Base-by-base conservation (phyloP, 1,140 invertebrate species). In the Aphaenogaster ashmeadi region DNA sequence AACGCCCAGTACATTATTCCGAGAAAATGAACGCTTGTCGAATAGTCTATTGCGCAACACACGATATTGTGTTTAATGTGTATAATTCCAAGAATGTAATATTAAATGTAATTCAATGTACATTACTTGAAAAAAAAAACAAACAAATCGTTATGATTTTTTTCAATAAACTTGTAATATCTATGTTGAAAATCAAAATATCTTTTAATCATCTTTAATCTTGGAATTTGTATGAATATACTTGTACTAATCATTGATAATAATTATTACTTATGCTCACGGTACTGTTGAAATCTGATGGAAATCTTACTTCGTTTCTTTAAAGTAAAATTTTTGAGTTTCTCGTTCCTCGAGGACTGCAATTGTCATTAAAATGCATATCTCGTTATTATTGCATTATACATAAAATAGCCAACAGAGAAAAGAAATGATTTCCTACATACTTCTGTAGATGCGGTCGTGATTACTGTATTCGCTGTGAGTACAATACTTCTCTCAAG, bases 71-170 rank as follows among this genome's bases (percentile, higher is more conserved):
- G 80, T 93, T 94, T 91, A 69, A 27, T 91, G 80, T 93, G 91
- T 95, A 94, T 89, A 93, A 94, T 94, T 94, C 91, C 86, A 92
- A 77, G 87, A 93, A 83, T 92, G 89, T 94, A 93, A 92, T 94
- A 93, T 94, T 94, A 94, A 84, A 90, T 94, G 93, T 95, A 94
- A 93, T 92, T 94, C 92, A 93, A 88, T 95, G 93, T 95, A 94
- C 93, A 94, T 95, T 93, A 27, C 27, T 27, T 27, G 27, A 27
- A 27, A 27, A 27, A 27, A 36, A 36, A 21, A 66, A 3, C 38
- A 8, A 21, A 41, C 11, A 62, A 36, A 3, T 62, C 11, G 9
- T 36, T 62, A 41, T 67, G 1, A 47, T 27, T 69, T 69, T 77
- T 27, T 33, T 60, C 9, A 44, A 18, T 18, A 50, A 77, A 77